These are phyloP conservation scores for Cancer borealis DNA, from an alignment of 2,888 invertebrate species.

Conservation along the genomic window DNA sequence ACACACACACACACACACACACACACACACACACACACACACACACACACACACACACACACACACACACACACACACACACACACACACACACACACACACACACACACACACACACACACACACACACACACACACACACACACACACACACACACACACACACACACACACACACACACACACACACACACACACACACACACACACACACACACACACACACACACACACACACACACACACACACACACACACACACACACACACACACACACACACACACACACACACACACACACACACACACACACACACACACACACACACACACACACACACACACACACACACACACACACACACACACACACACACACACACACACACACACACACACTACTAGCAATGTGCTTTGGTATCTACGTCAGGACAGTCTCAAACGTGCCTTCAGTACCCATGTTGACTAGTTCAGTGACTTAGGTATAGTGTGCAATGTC, in stretches of 20 bases:
- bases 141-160: slow-evolving; percentile 30
- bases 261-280: slow-evolving; percentile 29
- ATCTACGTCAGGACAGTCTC: neutral
- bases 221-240: slow-evolving; percentile 11
- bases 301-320: slow-evolving; percentile 34
- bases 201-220: slow-evolving; percentile 34
- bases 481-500: slow-evolving; percentile 41
- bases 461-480: slow-evolving; percentile 39
- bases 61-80: slow-evolving; percentile 33
- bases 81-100: slow-evolving; percentile 17
- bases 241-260: slow-evolving; percentile 33
- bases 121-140: slow-evolving; percentile 27
- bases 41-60: slow-evolving; percentile 28
- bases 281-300: slow-evolving; percentile 31
- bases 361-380: slow-evolving; percentile 1
- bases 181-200: slow-evolving; percentile 31
- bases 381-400: slow-evolving; percentile 38
- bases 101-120: slow-evolving; percentile 34
- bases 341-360: slow-evolving; percentile 23
- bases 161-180: slow-evolving; percentile 31
- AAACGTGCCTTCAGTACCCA: neutral
- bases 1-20: slow-evolving; percentile 30
- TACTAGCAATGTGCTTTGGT: slow-evolving; percentile 16
- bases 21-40: slow-evolving; percentile 31
- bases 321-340: slow-evolving; percentile 21